Evolutionary conservation across 2,113 vertebrate genomes (phyloP).

Genomic region (Strigops habroptila): DNA sequence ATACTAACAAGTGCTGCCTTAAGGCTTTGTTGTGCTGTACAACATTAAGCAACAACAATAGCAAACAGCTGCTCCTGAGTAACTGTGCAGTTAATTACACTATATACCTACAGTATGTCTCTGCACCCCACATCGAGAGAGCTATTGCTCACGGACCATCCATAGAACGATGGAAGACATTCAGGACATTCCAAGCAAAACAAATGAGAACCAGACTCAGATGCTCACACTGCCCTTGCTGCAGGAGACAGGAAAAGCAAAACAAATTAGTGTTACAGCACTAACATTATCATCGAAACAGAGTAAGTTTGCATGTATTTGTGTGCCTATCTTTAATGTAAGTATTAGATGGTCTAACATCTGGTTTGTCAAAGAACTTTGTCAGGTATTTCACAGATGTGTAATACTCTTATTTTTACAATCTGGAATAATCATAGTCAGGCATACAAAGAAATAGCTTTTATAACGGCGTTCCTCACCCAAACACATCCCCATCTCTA

Average conservation of each 20-base stretch:
- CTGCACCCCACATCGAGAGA: not conserved
- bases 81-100: constrained; percentile 34
- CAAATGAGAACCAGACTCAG: constrained; percentile 26
- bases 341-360: constrained; percentile 27
- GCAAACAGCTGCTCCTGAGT: constrained; percentile 54
- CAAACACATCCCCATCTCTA: constrained; percentile 49
- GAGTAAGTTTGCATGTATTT: not conserved
- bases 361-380: constrained; percentile 45
- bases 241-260: constrained; percentile 6
- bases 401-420: constrained; percentile 59
- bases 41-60: constrained; percentile 50
- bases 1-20: constrained; percentile 50
- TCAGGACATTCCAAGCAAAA: constrained; percentile 27
- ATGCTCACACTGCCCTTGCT: not conserved
- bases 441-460: constrained; percentile 55
- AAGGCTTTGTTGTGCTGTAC: constrained; percentile 48
- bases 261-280: not conserved
- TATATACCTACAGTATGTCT: constrained; percentile 15
- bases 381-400: constrained; percentile 65
- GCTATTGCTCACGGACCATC: not conserved
- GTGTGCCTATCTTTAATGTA: not conserved
- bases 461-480: constrained; percentile 33
- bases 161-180: not conserved
- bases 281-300: not conserved
- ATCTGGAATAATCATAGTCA: constrained; percentile 57